Conservation (phyloP, 2,797 vertebrate species). For the Anas bernieri region DNA sequence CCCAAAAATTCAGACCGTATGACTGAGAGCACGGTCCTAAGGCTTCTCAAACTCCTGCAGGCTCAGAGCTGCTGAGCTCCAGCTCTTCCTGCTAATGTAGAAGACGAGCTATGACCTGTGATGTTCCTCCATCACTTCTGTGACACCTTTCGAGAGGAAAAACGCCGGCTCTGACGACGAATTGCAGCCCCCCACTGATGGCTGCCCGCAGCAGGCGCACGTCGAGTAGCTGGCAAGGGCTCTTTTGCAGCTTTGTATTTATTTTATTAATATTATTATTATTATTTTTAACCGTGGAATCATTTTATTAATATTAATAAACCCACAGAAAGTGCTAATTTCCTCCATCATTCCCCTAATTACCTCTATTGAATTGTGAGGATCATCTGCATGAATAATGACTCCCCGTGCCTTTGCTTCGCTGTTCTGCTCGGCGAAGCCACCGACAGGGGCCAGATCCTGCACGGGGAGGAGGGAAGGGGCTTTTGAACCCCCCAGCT, state of each 20-base stretch:
- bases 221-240: constrained; percentile 31
- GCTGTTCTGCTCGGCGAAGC: constrained; percentile 23
- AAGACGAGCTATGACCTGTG: not conserved
- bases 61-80: not conserved
- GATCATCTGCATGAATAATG: constrained; percentile 82
- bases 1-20: too few relatives aligned
- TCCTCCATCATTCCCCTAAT: constrained; percentile 83
- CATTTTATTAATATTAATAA: constrained; percentile 86
- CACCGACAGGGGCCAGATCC: not conserved
- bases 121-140: not conserved
- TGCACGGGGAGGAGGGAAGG: not conserved
- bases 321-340: constrained; percentile 81
- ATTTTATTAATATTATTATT: constrained; percentile 67
- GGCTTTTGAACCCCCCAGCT: not conserved
- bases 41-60: too few relatives aligned
- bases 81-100: not conserved
- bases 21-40: too few relatives aligned
- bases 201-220: not conserved
- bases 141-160: not conserved
- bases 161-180: not conserved
- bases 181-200: not conserved
- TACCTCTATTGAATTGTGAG: constrained; percentile 80
- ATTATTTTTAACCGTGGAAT: constrained; percentile 65
- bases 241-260: constrained; percentile 37
- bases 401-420: constrained; percentile 56